Evolutionary conservation across 2,113 vertebrate species (phyloP).

Genomic region (Saguinus midas): DNA sequence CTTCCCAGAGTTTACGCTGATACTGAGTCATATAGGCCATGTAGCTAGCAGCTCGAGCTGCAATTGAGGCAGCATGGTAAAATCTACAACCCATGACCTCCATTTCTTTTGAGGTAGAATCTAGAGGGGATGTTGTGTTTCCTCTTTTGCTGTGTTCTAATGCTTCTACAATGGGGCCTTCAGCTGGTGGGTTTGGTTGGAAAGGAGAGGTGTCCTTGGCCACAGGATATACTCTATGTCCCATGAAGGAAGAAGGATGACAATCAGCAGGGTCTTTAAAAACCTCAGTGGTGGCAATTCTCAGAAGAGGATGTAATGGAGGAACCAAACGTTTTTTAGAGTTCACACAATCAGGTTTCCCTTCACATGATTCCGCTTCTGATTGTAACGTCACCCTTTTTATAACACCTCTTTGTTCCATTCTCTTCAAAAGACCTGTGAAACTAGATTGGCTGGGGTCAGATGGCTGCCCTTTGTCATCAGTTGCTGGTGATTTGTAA

Average conservation of each 20-base stretch:
- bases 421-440: conserved; percentile 77
- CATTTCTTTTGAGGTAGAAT: conserved; percentile 78
- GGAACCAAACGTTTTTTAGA: conserved; percentile 76
- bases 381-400: conserved; percentile 71
- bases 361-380: conserved; percentile 65
- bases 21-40: conserved; percentile 77
- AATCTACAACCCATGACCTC: conserved; percentile 78
- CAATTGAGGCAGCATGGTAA: conserved; percentile 75
- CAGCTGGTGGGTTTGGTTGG: conserved; percentile 73
- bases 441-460: conserved; percentile 73
- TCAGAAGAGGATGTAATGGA: conserved; percentile 75
- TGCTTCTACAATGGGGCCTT: conserved; percentile 73
- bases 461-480: conserved; percentile 61
- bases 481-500: conserved; percentile 65
- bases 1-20: conserved; percentile 78
- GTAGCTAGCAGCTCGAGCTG: conserved; percentile 75
- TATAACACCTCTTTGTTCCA: conserved; percentile 77
- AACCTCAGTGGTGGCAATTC: conserved; percentile 75
- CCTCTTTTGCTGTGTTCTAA: conserved; percentile 73
- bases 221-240: conserved; percentile 76
- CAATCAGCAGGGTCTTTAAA: conserved; percentile 78
- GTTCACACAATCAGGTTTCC: conserved; percentile 67
- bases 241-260: conserved; percentile 78
- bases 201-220: conserved; percentile 76
- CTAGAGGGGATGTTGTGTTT: conserved; percentile 63